Base-by-base conservation (phyloP, 2,797 vertebrate genomes). In the Chaenodraco wilsoni region DNA sequence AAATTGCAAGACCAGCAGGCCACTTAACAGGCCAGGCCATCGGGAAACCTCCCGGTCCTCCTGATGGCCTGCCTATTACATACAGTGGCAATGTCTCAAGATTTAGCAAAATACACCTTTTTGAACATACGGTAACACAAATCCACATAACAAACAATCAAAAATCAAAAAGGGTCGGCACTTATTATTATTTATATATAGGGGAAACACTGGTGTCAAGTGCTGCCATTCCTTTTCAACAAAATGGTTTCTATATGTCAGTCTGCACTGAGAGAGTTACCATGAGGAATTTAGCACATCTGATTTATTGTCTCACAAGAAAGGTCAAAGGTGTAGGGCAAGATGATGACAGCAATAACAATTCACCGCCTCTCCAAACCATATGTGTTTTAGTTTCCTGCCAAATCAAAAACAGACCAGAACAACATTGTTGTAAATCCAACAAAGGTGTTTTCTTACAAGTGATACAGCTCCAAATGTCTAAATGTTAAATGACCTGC, bases 271-370 rank as follows among this genome's bases (percentile, higher is more conserved):
- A 62, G 16, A 40, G 41, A 66, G 40, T 23, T 31, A 76, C 43
- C 50, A 43, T 9, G 14, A 54, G 16, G 7, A 40, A 14, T 51
- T 64, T 3, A 65, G 11, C 11, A 60, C 15, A 31, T 45, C n/a
- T 50, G 41, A 44, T 41, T 58, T 61, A 73, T 5, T 7, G 31
- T 69, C 17, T 58, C 51, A 67, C 17, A 69, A 61, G 10, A 7
- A 56, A 33, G 46, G 61, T 9, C 57, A 71, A 77, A 63, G 68
- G 33, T 70, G 61, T 62, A 74, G 5, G 1, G 13, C 45, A 40
- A 50, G n/a, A 73, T 56, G 21, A 79, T 40, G 46, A 43, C 3
- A 19, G 50, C 40, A 40, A 66, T 50, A 74, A 81, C 64, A 50
- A 23, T 37, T n/a, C n/a, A n/a, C n/a, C n/a, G n/a, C n/a, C n/a